Evolutionary conservation across 2,113 vertebrate genomes (phyloP).

Genomic region (Tragelaphus scriptus): DNA sequence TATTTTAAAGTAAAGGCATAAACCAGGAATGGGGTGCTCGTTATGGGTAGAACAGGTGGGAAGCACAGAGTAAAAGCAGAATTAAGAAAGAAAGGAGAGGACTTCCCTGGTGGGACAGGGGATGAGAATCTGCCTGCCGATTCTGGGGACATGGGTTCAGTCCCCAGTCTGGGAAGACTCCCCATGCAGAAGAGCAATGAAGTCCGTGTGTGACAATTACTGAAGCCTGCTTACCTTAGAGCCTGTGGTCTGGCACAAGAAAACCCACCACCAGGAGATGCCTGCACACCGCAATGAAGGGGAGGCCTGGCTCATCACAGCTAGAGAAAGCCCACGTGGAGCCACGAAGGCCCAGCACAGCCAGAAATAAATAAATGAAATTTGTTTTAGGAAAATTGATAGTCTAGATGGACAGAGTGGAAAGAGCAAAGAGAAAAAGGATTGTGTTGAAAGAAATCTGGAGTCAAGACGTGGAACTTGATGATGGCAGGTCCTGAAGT

Average conservation of each 20-base stretch:
- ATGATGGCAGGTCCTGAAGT: too few relatives aligned
- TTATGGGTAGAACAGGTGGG: background rate
- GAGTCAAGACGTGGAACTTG: fast-evolving
- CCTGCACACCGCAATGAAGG: fast-evolving
- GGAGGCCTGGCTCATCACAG: background rate
- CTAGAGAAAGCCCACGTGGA: fast-evolving
- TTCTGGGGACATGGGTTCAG: background rate
- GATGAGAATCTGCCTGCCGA: background rate
- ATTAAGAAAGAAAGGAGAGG: background rate
- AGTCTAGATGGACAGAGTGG: background rate
- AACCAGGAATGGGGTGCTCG: too few relatives aligned
- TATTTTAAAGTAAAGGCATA: background rate
- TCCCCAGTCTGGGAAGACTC: background rate
- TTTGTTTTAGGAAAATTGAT: background rate
- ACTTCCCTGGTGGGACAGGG: background rate
- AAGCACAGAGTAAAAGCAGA: background rate
- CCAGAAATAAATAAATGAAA: background rate
- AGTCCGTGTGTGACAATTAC: fast-evolving
- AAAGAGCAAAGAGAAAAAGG: background rate
- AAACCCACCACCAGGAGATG: fast-evolving
- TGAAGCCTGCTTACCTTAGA: fast-evolving
- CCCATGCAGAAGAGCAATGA: fast-evolving
- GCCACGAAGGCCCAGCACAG: background rate
- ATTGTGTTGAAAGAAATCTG: background rate
- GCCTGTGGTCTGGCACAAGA: fast-evolving